Percentiles rank a stretch among this genome's conserved stretches.
phyloP scores from a whole-genome alignment of 2,797 vertebrate genomes.

The Acanthurus tractus region DNA sequence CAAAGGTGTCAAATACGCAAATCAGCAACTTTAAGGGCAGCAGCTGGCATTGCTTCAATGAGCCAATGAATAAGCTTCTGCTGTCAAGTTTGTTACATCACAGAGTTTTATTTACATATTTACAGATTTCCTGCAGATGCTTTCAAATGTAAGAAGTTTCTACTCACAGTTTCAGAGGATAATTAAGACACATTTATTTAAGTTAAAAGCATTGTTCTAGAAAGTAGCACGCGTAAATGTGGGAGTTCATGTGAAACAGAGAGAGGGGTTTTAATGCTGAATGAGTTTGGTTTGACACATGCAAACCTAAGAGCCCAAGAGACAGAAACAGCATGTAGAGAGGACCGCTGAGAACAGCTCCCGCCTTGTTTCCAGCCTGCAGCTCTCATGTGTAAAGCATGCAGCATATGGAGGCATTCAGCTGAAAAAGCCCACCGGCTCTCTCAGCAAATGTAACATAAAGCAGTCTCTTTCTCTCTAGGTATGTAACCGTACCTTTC shows the following conservation, averaged over 20 bases:
- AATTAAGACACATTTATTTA: slow-evolving; percentile 26
- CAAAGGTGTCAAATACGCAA: slow-evolving; percentile 55
- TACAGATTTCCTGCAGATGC: too few species aligned
- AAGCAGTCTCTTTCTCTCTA: slow-evolving; percentile 45
- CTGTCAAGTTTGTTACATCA: slow-evolving; percentile 42
- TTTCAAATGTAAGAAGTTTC: slow-evolving; percentile 30
- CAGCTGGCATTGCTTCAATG: slow-evolving; percentile 60
- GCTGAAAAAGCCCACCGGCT: slow-evolving; percentile 68
- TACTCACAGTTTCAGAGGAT: slow-evolving; percentile 8
- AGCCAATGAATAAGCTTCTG: slow-evolving; percentile 51
- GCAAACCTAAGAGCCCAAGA: slow-evolving; percentile 64
- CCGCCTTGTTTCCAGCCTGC: slow-evolving; percentile 65
- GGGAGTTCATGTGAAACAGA: not conserved
- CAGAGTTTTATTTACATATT: slow-evolving; percentile 17
- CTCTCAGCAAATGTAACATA: slow-evolving; percentile 54
- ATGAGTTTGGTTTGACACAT: slow-evolving; percentile 64
- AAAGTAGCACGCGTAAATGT: slow-evolving; percentile 5
- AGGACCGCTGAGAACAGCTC: slow-evolving; percentile 67
- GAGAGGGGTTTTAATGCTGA: slow-evolving; percentile 38
- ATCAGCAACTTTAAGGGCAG: slow-evolving; percentile 59
- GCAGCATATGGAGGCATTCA: slow-evolving; percentile 82
- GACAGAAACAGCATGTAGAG: slow-evolving; percentile 61
- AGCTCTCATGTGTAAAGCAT: slow-evolving; percentile 79
- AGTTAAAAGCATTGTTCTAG: slow-evolving; percentile 9
- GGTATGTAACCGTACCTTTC: slow-evolving; percentile 34